phyloP scores from a whole-genome alignment of 2,888 invertebrate genomes.

The Lithosia quadra region DNA sequence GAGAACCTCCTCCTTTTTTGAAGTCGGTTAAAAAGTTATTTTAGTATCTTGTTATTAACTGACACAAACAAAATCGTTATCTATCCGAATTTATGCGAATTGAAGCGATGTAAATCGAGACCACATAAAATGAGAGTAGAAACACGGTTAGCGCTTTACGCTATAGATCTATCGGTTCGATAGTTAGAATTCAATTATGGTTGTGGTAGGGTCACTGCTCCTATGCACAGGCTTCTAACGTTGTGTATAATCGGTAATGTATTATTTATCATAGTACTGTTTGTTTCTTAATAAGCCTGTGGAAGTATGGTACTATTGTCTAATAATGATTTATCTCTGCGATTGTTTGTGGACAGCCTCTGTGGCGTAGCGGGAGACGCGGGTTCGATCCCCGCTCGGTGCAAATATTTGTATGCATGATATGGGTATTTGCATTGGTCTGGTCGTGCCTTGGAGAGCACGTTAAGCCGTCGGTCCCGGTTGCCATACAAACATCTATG shows the following conservation, averaged over 20 bases:
- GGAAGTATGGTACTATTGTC: slow-evolving; percentile 17
- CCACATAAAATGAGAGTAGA: slow-evolving; percentile 10
- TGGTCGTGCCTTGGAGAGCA: too few relatives aligned
- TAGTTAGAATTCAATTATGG: slow-evolving; percentile 78
- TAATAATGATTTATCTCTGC: slow-evolving; percentile 19
- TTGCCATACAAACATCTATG: too few relatives aligned
- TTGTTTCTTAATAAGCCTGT: slow-evolving; percentile 37
- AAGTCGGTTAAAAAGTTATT: neutral
- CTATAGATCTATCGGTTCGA: slow-evolving; percentile 77
- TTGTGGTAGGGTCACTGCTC: slow-evolving; percentile 56
- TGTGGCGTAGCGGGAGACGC: too few relatives aligned
- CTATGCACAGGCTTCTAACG: slow-evolving; percentile 53
- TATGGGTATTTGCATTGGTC: too few relatives aligned
- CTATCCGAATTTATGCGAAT: neutral
- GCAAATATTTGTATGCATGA: neutral
- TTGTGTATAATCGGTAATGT: slow-evolving; percentile 39
- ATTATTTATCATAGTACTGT: slow-evolving; percentile 39
- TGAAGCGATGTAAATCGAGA: slow-evolving; percentile 4
- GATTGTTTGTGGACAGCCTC: slow-evolving; percentile 11
- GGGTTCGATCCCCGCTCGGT: neutral
- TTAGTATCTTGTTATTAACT: neutral
- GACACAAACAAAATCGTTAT: neutral
- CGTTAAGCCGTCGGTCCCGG: too few relatives aligned
- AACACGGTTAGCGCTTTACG: slow-evolving; percentile 56
- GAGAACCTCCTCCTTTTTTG: too few relatives aligned